Base-by-base conservation (phyloP, 2,888 invertebrate species). In the Clanis bilineata region DNA sequence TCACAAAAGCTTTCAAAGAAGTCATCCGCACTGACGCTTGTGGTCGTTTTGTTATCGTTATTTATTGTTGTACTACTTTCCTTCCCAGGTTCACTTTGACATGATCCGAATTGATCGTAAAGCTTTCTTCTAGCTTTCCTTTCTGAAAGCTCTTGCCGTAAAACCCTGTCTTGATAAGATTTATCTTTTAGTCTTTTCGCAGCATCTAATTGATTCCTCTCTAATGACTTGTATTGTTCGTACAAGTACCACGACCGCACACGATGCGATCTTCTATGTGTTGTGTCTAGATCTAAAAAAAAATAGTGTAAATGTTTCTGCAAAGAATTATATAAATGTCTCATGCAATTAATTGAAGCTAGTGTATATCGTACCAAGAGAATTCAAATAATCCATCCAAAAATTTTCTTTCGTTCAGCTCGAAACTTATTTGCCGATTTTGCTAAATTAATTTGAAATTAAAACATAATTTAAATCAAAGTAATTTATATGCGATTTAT, bases 211-310 rank as follows among this genome's bases (percentile, higher is more conserved):
- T 91, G 90, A 62, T 82, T 85, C 44, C 72, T 79, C 67, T 90
- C 89, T 1, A 92, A 71, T 1, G 90, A 82, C 71, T 87, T 91
- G 61, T 79, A 91, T 64, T 92, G 92, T 65, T 92, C 91, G 58
- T 89, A 90, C 47, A 90, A 66, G 64, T 90, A 92, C 92, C 92
- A 92, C 5, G 90, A 90, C 4, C 86, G 85, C 57, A 90, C 85
- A 9, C 88, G 79, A 54, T 79, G 76, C n/a, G 86, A 82, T 66
- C 85, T 89, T 67, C 78, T 83, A 58, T 77, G 62, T 62, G 77
- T 71, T 41, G 76, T 72, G 60, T 86, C 79, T 63, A 83, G 71
- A 77, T 88, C 86, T 89, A 67, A 32, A 80, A 79, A 54, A 60
- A 51, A 25, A 36, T 43, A n/a, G 21, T 1, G 2, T 39, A 1